Base-by-base conservation (phyloP, 1,140 invertebrate genomes). In the Epicauta chinensis region DNA sequence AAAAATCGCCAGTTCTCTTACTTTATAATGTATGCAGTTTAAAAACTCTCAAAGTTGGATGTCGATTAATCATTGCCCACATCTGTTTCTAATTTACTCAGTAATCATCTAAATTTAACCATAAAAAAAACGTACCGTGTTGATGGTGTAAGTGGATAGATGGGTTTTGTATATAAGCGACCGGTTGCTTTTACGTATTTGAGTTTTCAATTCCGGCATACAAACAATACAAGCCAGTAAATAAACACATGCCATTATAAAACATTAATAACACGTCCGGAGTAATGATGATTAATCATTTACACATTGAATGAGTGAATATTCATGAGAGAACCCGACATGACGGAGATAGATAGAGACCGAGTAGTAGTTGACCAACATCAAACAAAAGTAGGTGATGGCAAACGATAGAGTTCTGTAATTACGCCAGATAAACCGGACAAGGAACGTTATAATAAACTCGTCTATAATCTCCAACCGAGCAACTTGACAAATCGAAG, bases 241-340 rank as follows among this genome's bases (percentile, higher is more conserved):
- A 65, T 62, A 65, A 65, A 65, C 61, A 59, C 59, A 51, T 62
- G 63, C 55, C 59, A 57, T 65, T 63, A 63, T 65, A 65, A 65
- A 65, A 63, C 61, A 65, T 65, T 65, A 62, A 65, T 62, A 58
- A 51, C 55, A 58, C 53, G 55, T 58, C 61, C 61, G 51, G 65
- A 61, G 61, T 67, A 67, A 67, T 64, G 65, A 64, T 58, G 62
- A 67, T 67, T 67, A 67, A 67, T 67, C 65, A 67, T 67, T 67
- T 66, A 67, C 59, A 61, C 59, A 56, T 49, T 47, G 39, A 53
- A 58, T 59, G 55, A 56, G 62, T 67, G 65, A 64, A 67, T 67
- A 67, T 67, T 67, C 65, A 67, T 67, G 62, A 65, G 59, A 49
- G 10, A 41, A 42, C 37, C 53, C 43, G 34, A 50, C 48, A 23